Base-by-base conservation (phyloP, 2,888 invertebrate species). In the Torymus tubicola region DNA sequence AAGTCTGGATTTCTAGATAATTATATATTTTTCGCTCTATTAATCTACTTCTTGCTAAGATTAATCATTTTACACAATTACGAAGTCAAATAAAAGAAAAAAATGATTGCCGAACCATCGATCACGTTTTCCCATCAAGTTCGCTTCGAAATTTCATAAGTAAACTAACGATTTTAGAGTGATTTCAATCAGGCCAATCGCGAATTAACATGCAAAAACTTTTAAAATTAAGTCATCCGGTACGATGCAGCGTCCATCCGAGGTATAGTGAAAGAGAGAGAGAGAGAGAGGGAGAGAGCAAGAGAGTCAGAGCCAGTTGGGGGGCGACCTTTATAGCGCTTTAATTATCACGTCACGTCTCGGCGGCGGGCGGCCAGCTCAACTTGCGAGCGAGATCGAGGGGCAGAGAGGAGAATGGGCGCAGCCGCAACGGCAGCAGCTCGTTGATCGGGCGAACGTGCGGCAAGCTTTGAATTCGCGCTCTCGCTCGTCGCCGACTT, bases 321-420 rank as follows among this genome's bases (percentile, higher is more conserved):
- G 24, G 24, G 2, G 11, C 42, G 14, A 55, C 24, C 18, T 64
- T 50, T 64, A 21, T 85, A 84, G 84, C 83, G 83, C 85, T 85
- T 87, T 87, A 86, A 87, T 87, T 87, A 87, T 86, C 85, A 82
- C 84, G 84, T 85, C 85, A 84, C 86, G 86, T 84, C 80, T 80
- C 73, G 24, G 24, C 2, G 24, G 24, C 75, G 77, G 69, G 74
- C 18, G 42, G 11, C 58, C 74, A 76, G 72, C 85, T n/a, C 83
- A 87, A 86, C 85, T 87, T 84, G 24, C 79, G 63, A n/a, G n/a
- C 81, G 85, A n/a, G 14, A 14, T 24, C 24, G 24, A 24, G 24
- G 24, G 24, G 24, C 24, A 24, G 24, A 24, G 24, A 24, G 24
- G 24, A 3, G 24, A 2, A 3, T 3, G 24, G 24, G 24, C 24